Conservation (phyloP, 2,797 vertebrate genomes). For the Sebastes aleutianus region DNA sequence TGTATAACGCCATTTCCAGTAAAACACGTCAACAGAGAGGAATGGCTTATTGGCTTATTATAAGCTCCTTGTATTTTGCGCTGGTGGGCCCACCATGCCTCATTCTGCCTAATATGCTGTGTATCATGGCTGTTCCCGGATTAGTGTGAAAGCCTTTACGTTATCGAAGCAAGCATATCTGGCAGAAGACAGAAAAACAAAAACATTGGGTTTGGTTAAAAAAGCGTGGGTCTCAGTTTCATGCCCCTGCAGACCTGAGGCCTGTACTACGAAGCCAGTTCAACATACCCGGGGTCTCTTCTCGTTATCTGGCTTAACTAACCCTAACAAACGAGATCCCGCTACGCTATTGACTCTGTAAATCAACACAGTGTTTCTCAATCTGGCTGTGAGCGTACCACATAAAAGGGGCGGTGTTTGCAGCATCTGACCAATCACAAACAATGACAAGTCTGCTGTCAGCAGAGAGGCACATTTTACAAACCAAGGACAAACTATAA, state of each 20-base stretch:
- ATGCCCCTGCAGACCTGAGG: not conserved
- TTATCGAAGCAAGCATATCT: not conserved
- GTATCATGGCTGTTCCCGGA: conserved; percentile 10
- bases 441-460: too few relatives aligned
- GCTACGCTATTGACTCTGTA: too few relatives aligned
- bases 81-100: conserved; percentile 12
- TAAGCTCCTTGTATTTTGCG: conserved; percentile 56
- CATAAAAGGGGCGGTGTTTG: too few relatives aligned
- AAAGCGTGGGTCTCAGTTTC: not conserved
- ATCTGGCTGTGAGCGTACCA: too few relatives aligned
- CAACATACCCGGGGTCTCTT: rapidly evolving
- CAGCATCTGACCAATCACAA: too few relatives aligned
- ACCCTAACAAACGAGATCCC: too few relatives aligned
- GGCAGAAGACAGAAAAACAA: not conserved
- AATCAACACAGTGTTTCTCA: too few relatives aligned
- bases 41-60: conserved; percentile 55
- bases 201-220: not conserved
- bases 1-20: conserved; percentile 16
- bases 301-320: too few relatives aligned
- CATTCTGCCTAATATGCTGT: not conserved
- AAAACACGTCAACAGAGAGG: conserved; percentile 36
- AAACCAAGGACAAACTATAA: rapidly evolving
- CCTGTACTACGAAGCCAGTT: too few relatives aligned
- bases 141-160: conserved; percentile 24
- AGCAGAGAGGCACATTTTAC: too few relatives aligned